phyloP scores from a whole-genome alignment of 2,113 vertebrate genomes.

The Grammomys dolichurus region DNA sequence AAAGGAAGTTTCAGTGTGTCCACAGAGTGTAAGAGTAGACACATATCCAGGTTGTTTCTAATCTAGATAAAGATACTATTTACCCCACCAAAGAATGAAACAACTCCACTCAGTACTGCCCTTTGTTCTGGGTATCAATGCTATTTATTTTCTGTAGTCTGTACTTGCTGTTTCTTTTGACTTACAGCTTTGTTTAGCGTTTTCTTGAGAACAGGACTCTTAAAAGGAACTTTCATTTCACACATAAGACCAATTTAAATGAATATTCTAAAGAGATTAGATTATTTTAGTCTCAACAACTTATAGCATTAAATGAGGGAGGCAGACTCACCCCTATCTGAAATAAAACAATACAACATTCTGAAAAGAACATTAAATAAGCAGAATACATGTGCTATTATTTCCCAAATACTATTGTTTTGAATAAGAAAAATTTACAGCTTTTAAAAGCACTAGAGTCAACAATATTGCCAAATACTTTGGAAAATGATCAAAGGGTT shows the following conservation, averaged over 20 bases:
- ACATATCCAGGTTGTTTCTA: background rate
- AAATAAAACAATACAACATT: background rate
- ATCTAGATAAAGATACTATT: background rate
- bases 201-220: background rate
- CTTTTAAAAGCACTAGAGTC: background rate
- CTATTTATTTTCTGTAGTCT: background rate
- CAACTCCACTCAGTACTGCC: background rate
- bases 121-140: background rate
- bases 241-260: background rate
- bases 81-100: background rate
- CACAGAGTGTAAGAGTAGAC: background rate
- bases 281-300: background rate
- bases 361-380: background rate
- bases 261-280: background rate
- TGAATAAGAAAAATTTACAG: background rate
- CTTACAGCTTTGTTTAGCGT: background rate
- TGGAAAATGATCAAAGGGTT: background rate
- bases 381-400: background rate
- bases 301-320: background rate
- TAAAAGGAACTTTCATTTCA: background rate
- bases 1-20: background rate
- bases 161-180: background rate
- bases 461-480: background rate
- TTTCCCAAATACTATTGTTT: background rate
- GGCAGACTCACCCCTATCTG: background rate